Percentiles rank a stretch among this genome's conserved stretches.
These are phyloP conservation scores for Augochlorella aurata DNA, from an alignment of 2,888 invertebrate species.

Conservation along the genomic window DNA sequence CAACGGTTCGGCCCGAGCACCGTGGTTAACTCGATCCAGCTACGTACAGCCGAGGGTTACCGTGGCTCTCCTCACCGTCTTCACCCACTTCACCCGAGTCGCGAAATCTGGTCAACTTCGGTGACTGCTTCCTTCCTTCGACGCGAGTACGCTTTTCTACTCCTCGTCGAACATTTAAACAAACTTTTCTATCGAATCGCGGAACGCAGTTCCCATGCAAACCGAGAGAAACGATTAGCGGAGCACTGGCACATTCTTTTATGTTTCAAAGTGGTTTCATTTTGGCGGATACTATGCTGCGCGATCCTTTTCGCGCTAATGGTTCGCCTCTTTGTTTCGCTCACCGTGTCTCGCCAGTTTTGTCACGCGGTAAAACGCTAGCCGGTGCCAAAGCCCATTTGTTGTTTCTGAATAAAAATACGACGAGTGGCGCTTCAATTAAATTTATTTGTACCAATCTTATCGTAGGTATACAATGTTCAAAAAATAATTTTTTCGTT, in stretches of 20 bases:
- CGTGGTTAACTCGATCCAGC: conserved; percentile 33
- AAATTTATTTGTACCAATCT: background rate
- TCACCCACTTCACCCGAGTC: conserved; percentile 8
- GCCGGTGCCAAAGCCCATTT: background rate
- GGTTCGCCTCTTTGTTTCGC: background rate
- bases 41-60: background rate
- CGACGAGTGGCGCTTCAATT: conserved; percentile 1
- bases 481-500: background rate
- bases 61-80: background rate
- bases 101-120: background rate
- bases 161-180: too few species aligned
- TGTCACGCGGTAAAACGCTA: background rate
- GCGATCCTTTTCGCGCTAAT: background rate
- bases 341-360: background rate
- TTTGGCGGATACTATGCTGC: background rate
- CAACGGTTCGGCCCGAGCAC: conserved; percentile 7
- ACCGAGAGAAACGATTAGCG: background rate
- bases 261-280: background rate
- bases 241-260: background rate
- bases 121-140: background rate
- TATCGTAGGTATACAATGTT: background rate
- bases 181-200: too few species aligned
- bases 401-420: background rate
- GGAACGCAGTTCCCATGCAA: background rate
- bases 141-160: background rate